These are phyloP conservation scores for Octopus bimaculoides DNA, from an alignment of 1,140 invertebrate species.

Conservation along the genomic window DNA sequence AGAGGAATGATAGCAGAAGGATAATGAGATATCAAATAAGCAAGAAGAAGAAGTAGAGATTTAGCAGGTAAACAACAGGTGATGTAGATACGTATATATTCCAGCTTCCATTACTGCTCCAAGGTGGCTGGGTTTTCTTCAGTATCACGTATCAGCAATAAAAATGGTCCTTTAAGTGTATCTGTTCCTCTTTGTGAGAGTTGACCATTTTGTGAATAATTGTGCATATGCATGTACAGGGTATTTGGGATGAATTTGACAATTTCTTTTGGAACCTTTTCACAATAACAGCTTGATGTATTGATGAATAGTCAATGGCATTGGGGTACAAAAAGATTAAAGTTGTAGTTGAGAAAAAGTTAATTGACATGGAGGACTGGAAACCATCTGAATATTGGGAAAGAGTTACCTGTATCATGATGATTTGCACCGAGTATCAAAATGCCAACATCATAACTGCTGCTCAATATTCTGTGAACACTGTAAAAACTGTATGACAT, in stretches of 20 bases:
- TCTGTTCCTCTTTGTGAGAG: too few relatives aligned
- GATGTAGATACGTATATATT: too few relatives aligned
- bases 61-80: too few relatives aligned
- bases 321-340: neutral
- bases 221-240: too few relatives aligned
- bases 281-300: neutral
- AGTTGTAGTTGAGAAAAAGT: neutral
- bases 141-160: too few relatives aligned
- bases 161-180: too few relatives aligned
- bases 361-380: neutral
- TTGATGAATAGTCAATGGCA: neutral
- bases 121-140: too few relatives aligned
- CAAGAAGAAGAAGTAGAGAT: too few relatives aligned
- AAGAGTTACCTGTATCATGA: neutral
- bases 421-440: neutral
- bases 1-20: too few relatives aligned
- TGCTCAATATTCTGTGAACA: neutral
- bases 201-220: too few relatives aligned
- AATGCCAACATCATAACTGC: neutral
- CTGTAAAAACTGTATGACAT: neutral
- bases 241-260: neutral
- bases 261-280: neutral
- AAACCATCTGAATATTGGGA: neutral
- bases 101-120: too few relatives aligned
- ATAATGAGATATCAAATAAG: too few relatives aligned